Base-by-base conservation (phyloP, 2,888 invertebrate genomes). In the Heteromurus nitidus region DNA sequence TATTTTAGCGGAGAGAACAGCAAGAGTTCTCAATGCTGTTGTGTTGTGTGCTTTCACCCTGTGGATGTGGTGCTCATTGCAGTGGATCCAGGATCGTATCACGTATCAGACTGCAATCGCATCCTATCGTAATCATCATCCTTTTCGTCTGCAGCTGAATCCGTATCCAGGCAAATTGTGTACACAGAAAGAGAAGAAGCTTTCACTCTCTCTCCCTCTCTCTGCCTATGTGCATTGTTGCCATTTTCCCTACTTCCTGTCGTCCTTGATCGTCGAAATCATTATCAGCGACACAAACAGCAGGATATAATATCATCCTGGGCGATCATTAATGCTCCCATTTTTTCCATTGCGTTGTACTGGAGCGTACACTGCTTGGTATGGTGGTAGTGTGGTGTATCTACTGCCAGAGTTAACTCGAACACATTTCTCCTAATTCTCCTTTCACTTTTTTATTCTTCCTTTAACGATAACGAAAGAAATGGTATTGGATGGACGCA, bases 211-310 rank as follows among this genome's bases (percentile, higher is more conserved):
- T 18, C 53, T 53, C 9, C 22, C n/a, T 3, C 18, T 53, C 50
- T 7, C 53, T 53, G 16, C 53, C 36, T 9, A 36, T 13, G 58
- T 26, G 55, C 55, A 7, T 18, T 58, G 28, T 53, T 58, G 58
- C 58, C 62, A 62, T 62, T 62, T 62, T 62, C 62, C 31, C 62
- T 31, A 62, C 64, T 64, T 73, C 73, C 73, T 73, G 73, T 70
- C 70, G 58, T 24, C 73, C 62, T 64, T 73, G 30, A 72, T 72
- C 58, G 72, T 72, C 62, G 50, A 58, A 73, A 44, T 73, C 73
- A 73, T 73, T 73, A 62, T 62, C 62, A 73, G 58, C n/a, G 30
- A 42, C 42, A 26, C 16, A 47, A 50, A 22, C 62, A 31, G 47
- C 30, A 73, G 62, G 31, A 73, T 47, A 30, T 62, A 50, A 30